A percentile compares a stretch with the other conserved stretches of the same genome.
Evolutionary conservation across 2,888 invertebrate genomes (phyloP).

Genomic region (Polydrusus tereticollis): DNA sequence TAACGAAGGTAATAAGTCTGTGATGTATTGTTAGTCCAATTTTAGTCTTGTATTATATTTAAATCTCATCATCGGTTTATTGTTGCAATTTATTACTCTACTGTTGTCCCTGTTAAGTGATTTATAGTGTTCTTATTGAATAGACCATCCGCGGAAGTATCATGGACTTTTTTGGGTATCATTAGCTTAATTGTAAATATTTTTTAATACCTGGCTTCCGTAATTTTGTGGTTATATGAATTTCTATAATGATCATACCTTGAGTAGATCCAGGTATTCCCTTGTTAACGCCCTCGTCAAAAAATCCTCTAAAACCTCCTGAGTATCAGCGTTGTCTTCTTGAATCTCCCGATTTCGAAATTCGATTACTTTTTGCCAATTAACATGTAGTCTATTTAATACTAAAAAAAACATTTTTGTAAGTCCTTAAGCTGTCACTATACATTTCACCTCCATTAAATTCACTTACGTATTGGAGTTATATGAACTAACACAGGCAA

Average conservation of each 20-base stretch:
- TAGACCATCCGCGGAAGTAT: slow-evolving; percentile 23
- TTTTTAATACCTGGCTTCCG: too few species aligned
- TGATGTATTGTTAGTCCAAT: too few species aligned
- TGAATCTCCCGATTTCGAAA: slow-evolving; percentile 82
- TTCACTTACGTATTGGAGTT: slow-evolving; percentile 81
- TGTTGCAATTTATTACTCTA: too few species aligned
- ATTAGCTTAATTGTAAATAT: slow-evolving; percentile 11
- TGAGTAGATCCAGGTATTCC: slow-evolving; percentile 87
- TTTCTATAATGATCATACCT: slow-evolving; percentile 57
- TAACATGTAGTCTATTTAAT: slow-evolving; percentile 77
- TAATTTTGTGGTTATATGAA: neutral
- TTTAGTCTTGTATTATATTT: too few species aligned
- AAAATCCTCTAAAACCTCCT: slow-evolving; percentile 89
- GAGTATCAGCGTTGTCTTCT: slow-evolving; percentile 83
- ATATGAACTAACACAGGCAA: slow-evolving; percentile 84
- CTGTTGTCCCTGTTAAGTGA: too few species aligned
- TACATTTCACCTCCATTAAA: too few species aligned
- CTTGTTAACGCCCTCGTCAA: slow-evolving; percentile 87
- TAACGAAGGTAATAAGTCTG: too few species aligned
- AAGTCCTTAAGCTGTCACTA: too few species aligned
- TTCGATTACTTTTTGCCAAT: slow-evolving; percentile 85
- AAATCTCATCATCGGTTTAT: too few species aligned
- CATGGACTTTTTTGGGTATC: slow-evolving; percentile 24
- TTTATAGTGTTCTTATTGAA: too few species aligned
- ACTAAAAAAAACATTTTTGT: too few species aligned